Base-by-base conservation (phyloP, 2,113 vertebrate genomes). In the Clinocottus analis region DNA sequence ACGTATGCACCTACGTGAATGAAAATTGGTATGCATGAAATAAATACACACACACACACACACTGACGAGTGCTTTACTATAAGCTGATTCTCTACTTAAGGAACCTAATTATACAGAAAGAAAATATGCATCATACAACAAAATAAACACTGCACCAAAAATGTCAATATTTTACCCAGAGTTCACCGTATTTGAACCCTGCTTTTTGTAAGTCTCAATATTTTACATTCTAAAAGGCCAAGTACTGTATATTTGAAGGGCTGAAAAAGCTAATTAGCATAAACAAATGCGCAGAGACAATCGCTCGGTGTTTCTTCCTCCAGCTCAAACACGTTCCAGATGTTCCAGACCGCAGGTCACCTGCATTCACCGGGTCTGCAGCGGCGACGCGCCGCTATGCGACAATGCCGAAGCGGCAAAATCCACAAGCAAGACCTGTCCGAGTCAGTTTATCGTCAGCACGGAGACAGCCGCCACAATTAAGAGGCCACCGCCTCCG, bases 401-500 rank as follows among this genome's bases (percentile, higher is more conserved):
- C 65, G 63, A 70, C 53, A 14, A 75, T 1, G 45, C 60, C 16
- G 71, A 33, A n/a, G n/a, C 37, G 16, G 49, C 72, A 85, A 51
- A 77, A 90, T 78, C 64, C 78, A 83, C 62, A 76, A 77, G 75
- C 61, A 7, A 25, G 79, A 83, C 74, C 55, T 67, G 81, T 59
- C 85, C 79, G 23, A 68, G 64, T 76, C 63, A 35, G 73, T 86
- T 65, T 80, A 65, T 37, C 62, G 56, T 53, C 77, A 12, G 27
- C 73, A 72, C 63, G 5, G 17, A 67, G 75, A 82, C 65, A 56
- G 53, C 68, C 25, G 21, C 66, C 35, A n/a, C 77, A 75, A 77
- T 75, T 72, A 85, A 81, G 77, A 80, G 63, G 61, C 72, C 78
- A 37, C 64, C 47, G 72, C 79, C 77, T 80, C 65, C 4, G 21